Percentiles rank a stretch among this genome's conserved stretches.
phyloP scores from a whole-genome alignment of 2,113 vertebrate species.

The Platichthys stellatus region DNA sequence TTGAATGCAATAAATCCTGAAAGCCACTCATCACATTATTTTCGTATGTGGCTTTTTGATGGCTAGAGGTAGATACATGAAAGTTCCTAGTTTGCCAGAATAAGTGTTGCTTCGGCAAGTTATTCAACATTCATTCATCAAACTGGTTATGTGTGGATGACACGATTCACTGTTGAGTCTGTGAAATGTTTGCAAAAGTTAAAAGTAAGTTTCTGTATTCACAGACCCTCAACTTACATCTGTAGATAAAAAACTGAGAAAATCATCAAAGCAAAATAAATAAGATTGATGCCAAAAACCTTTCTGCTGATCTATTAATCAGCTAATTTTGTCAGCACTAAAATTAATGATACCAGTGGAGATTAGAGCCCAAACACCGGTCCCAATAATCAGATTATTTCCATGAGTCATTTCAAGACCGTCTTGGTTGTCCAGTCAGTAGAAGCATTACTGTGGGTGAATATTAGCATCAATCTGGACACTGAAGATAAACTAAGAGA shows the following conservation, averaged over 20 bases:
- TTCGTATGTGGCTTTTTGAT: neutral
- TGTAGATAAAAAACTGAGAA: too few species aligned
- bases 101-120: neutral
- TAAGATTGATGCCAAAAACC: too few species aligned
- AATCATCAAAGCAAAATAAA: neutral
- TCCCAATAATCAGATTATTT: too few species aligned
- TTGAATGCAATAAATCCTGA: neutral
- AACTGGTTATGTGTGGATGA: neutral
- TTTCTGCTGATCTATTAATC: too few species aligned
- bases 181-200: neutral
- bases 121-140: neutral
- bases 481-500: conserved; percentile 25
- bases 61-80: neutral
- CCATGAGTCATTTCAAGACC: too few species aligned
- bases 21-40: neutral
- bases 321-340: too few species aligned
- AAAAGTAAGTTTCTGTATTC: neutral
- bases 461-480: conserved; percentile 32
- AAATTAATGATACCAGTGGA: too few species aligned
- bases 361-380: too few species aligned
- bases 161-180: neutral
- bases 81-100: too few species aligned
- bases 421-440: neutral
- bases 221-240: neutral
- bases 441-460: neutral